A percentile compares a stretch with the other conserved stretches of the same genome.
phyloP scores from a whole-genome alignment of 2,113 vertebrate species.

The Hassar affinis region DNA sequence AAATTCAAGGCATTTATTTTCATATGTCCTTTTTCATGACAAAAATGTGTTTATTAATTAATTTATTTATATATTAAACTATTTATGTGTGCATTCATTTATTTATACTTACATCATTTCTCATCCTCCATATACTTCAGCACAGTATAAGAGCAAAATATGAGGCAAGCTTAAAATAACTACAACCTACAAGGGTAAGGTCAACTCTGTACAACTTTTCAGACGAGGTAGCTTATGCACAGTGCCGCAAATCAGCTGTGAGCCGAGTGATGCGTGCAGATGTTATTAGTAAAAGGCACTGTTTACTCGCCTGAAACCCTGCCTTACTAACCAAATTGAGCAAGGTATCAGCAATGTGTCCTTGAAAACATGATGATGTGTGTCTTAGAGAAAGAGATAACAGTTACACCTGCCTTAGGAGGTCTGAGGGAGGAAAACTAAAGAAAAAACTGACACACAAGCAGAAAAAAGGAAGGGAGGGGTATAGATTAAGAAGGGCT shows the following conservation, averaged over 20 bases:
- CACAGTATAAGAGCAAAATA: neutral
- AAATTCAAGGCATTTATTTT: too few relatives aligned
- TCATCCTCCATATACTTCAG: too few relatives aligned
- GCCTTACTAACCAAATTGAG: neutral
- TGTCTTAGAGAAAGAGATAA: conserved; percentile 71
- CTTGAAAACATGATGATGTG: conserved; percentile 52
- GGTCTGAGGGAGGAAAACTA: conserved; percentile 63
- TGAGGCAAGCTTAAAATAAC: neutral
- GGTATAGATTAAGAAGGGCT: conserved; percentile 76
- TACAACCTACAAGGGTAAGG: neutral
- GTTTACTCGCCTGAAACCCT: neutral
- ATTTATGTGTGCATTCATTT: too few relatives aligned
- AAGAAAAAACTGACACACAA: conserved; percentile 76
- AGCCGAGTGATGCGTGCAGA: neutral
- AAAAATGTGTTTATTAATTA: too few relatives aligned
- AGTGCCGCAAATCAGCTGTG: neutral
- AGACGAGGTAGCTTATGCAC: neutral
- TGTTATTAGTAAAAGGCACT: neutral
- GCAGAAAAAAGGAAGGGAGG: conserved; percentile 76
- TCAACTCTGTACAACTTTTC: neutral
- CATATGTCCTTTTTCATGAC: too few relatives aligned
- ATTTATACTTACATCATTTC: too few relatives aligned
- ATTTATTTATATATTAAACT: too few relatives aligned
- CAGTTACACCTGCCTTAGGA: conserved; percentile 80
- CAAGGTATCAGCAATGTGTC: neutral